Percentiles rank a stretch among this genome's conserved stretches.
These are phyloP conservation scores for Tanaodytes sp. DNA, from an alignment of 2,888 invertebrate genomes.

Conservation along the genomic window DNA sequence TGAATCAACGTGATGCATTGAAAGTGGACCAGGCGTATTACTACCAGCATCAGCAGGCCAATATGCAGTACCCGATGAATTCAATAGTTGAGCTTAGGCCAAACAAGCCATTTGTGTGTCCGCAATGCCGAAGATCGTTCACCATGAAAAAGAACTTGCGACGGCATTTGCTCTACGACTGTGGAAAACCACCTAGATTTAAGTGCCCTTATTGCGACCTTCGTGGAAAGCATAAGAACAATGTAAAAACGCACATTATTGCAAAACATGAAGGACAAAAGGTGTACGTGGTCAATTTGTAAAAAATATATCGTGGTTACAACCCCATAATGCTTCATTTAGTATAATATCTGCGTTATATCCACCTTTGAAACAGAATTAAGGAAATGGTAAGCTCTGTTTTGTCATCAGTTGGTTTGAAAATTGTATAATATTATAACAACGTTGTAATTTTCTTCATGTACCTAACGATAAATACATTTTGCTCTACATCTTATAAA, in stretches of 20 bases:
- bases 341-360: too few species aligned
- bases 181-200: constrained; percentile 59
- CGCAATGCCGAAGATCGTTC: constrained; percentile 59
- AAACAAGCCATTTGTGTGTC: constrained; percentile 52
- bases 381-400: too few species aligned
- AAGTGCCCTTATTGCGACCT: constrained; percentile 68
- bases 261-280: constrained; percentile 59
- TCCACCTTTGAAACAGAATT: constrained; percentile 42
- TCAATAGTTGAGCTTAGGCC: constrained; percentile 28
- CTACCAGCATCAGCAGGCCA: constrained; percentile 27
- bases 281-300: constrained; percentile 56
- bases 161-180: constrained; percentile 56
- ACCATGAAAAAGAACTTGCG: constrained; percentile 57
- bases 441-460: too few species aligned
- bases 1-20: constrained; percentile 21
- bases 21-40: constrained; percentile 34
- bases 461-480: too few species aligned
- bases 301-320: too few species aligned
- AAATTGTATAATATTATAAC: too few species aligned
- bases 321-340: too few species aligned
- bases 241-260: constrained; percentile 62
- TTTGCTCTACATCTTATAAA: too few species aligned
- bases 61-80: constrained; percentile 28
- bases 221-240: constrained; percentile 62
- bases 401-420: too few species aligned